Evolutionary conservation across 23 tunicate species (phyloP).

Genomic region (Halocynthia aurantium): DNA sequence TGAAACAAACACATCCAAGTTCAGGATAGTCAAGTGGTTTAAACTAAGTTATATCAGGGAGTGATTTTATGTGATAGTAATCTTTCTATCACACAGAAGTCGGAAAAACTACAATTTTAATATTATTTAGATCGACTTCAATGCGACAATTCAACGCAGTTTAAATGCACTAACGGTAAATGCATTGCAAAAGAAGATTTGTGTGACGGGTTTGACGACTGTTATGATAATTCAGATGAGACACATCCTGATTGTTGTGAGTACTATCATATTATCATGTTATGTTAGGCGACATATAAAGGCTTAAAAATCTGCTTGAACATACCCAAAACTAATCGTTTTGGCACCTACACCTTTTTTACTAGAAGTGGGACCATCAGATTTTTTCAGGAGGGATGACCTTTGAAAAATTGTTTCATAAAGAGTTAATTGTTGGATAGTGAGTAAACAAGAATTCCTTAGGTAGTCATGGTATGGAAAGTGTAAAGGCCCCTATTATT

Average conservation of each 20-base stretch:
- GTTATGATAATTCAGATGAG: constrained; percentile 47
- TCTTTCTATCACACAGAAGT: background rate
- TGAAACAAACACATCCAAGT: background rate
- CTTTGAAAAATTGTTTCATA: too few relatives aligned
- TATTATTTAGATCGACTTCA: background rate
- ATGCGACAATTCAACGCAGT: constrained; percentile 25
- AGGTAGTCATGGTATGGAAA: too few relatives aligned
- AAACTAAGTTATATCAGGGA: background rate
- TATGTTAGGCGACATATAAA: too few relatives aligned
- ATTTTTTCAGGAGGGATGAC: too few relatives aligned
- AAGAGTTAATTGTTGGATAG: too few relatives aligned
- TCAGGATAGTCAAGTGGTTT: background rate
- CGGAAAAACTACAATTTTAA: too few relatives aligned
- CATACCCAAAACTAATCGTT: too few relatives aligned
- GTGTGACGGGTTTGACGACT: constrained; percentile 44
- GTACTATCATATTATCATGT: background rate
- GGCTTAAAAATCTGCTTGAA: too few relatives aligned
- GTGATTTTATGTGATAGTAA: background rate
- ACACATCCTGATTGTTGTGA: constrained; percentile 22
- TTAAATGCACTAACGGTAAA: constrained; percentile 28
- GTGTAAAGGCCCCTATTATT: too few relatives aligned
- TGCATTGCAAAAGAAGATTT: constrained; percentile 28
- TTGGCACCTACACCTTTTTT: too few relatives aligned
- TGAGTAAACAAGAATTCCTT: too few relatives aligned
- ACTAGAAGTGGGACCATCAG: too few relatives aligned